Base-by-base conservation (phyloP, 2,797 vertebrate genomes). In the Australoheros facetus region DNA sequence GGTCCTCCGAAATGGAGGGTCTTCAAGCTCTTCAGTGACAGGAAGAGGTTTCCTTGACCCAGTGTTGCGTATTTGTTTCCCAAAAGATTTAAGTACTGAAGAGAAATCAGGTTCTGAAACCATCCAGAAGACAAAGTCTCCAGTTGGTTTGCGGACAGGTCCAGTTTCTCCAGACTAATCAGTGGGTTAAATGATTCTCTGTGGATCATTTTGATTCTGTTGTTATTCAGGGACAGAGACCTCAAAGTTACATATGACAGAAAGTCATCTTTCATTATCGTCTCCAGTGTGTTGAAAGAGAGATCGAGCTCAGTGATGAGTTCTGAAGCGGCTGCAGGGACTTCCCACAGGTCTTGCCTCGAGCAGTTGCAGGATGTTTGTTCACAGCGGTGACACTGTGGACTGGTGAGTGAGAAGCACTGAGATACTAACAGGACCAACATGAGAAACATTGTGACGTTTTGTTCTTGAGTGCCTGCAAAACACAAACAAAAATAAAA, bases 91-190 rank as follows among this genome's bases (percentile, higher is more conserved):
- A 96, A 93, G 51, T 84, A 71, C 59, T 83, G 93, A 26, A 97
- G 91, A 1, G 91, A 93, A 16, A 48, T 58, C 54, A 96, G 94
- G 1, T 77, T 80, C 55, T 32, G 54, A 89, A 97, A 97, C 96
- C 96, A 97, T 19, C 5, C 55, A 2, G 92, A 48, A 4, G 87
- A 95, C 85, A 95, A 79, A 4, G 17, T 32, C 21, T 72, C 19
- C 79, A 97, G 81, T 5, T 39, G 83, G 79, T 97, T 97, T 7
- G 82, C 48, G 3, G 96, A 96, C 81, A 97, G 90, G 58, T 97
- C 94, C 89, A 97, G 82, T 64, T 88, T 85, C 0, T 82, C 86
- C 10, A 97, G 90, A 21, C 82, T 87, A 62, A 0, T 32, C 75
- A 96, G 92, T 1, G 78, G 79, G 4, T 0, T 1, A 84, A 97